Base-by-base conservation (phyloP, 2,888 invertebrate genomes). In the Sphaerophoria rueppellii region DNA sequence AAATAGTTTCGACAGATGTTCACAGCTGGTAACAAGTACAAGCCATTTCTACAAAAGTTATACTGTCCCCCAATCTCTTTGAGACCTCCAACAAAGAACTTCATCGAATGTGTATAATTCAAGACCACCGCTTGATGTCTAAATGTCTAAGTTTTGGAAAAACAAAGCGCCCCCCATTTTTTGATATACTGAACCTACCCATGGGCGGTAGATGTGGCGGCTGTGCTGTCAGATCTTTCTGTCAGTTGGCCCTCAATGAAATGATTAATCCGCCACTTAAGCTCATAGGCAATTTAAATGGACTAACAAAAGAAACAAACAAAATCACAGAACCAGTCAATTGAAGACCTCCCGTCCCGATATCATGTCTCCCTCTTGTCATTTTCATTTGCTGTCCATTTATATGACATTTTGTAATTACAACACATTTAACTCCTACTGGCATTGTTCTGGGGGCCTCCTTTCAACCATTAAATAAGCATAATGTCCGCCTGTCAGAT, bases 221-320 rank as follows among this genome's bases (percentile, higher is more conserved):
- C 32, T 4, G 11, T 9, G 37, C 40, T 67, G 67, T 67, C 67
- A 67, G 50, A 65, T 35, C 63, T 63, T 75, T 74, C 79, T 79
- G 82, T 79, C 82, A 79, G 48, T 71, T 24, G 1, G 16, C 79
- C 37, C 32, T 55, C 74, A 79, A 75, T 77, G 85, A 81, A 80
- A 85, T 73, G 85, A 73, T 81, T 85, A 81, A 85, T 85, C 85
- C 85, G 76, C 85, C 85, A 77, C 80, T 85, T 85, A 76, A 85
- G 73, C 54, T 73, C 85, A 73, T 81, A 85, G 76, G 76, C 40
- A 81, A 81, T 67, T 52, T 76, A 79, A 83, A 79, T 79, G 74
- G 79, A 55, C 75, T 9, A 37, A 81, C 72, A 81, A 72, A 57
- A 54, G 40, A 46, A 69, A 7, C 24, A n/a, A 37, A 24, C 2